Conservation (phyloP, 2,888 invertebrate genomes). For the Lasioglossum vierecki region DNA sequence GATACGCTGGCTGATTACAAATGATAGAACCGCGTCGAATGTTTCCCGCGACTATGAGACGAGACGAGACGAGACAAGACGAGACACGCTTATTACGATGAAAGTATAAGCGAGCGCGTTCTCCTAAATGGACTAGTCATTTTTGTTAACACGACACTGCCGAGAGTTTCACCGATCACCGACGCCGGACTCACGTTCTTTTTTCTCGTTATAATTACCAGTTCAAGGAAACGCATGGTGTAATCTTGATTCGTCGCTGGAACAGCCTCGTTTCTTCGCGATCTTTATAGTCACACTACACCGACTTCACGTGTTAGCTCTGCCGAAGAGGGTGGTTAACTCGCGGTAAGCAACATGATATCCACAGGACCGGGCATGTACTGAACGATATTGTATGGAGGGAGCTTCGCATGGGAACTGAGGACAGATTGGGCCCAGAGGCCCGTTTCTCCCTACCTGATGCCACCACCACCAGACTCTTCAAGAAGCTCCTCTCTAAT, state of each 20-base stretch:
- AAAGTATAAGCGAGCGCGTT: slow-evolving; percentile 67
- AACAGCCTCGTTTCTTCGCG: neutral
- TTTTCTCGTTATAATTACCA: slow-evolving; percentile 75
- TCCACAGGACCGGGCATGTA: slow-evolving; percentile 68
- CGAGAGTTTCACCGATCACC: slow-evolving; percentile 46
- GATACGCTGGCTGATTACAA: slow-evolving; percentile 70
- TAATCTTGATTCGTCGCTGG: slow-evolving; percentile 14
- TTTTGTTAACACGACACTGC: slow-evolving; percentile 38
- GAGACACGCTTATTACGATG: slow-evolving; percentile 66
- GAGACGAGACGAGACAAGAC: slow-evolving; percentile 18
- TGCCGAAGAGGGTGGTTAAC: slow-evolving; percentile 66
- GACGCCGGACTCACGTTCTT: neutral
- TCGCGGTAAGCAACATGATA: slow-evolving; percentile 74
- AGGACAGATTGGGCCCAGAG: slow-evolving; percentile 78
- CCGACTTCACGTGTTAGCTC: slow-evolving; percentile 65
- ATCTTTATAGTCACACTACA: slow-evolving; percentile 66
- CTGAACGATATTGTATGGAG: slow-evolving; percentile 75
- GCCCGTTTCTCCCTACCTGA: slow-evolving; percentile 77
- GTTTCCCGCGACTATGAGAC: slow-evolving; percentile 38
- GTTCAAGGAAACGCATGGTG: slow-evolving; percentile 75
- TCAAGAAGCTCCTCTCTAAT: slow-evolving; percentile 82
- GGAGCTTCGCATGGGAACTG: slow-evolving; percentile 79
- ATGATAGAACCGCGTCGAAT: slow-evolving; percentile 62
- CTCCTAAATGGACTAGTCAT: slow-evolving; percentile 38
- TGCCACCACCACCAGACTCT: slow-evolving; percentile 72